These are phyloP conservation scores for Mesoclemmys tuberculata DNA, from an alignment of 2,113 vertebrate genomes.

Conservation along the genomic window DNA sequence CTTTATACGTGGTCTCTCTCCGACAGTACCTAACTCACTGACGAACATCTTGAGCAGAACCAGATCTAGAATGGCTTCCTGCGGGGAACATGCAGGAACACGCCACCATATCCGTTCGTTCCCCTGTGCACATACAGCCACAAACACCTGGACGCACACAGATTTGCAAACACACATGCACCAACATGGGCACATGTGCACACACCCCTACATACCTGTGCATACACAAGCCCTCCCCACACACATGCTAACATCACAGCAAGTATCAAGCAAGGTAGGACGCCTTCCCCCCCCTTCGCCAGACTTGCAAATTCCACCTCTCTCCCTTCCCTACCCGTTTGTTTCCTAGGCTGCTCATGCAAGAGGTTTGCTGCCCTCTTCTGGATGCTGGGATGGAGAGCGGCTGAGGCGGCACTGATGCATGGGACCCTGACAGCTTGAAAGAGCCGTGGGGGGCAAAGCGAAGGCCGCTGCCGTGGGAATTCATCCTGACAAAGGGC, in stretches of 20 bases:
- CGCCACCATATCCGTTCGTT: too few relatives aligned
- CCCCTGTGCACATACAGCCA: background rate
- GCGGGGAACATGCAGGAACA: background rate
- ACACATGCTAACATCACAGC: background rate
- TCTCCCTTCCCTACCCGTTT: background rate
- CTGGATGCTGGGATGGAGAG: background rate
- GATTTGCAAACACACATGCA: background rate
- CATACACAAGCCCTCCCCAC: background rate
- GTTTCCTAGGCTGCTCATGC: background rate
- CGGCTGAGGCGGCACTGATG: background rate
- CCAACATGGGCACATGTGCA: background rate
- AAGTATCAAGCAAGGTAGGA: background rate
- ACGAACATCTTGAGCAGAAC: too few relatives aligned
- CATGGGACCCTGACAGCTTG: too few relatives aligned
- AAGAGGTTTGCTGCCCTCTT: constrained; percentile 26
- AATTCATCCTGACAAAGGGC: background rate
- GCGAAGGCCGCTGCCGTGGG: too few relatives aligned
- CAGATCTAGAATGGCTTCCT: too few relatives aligned
- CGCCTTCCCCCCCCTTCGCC: background rate
- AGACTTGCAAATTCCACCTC: background rate
- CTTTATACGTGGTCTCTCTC: too few relatives aligned
- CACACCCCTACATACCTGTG: background rate
- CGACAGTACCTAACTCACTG: too few relatives aligned
- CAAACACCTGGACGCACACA: background rate
- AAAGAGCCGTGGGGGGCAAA: background rate